Base-by-base conservation (phyloP, 1,140 invertebrate genomes). In the Drosophila funebris region DNA sequence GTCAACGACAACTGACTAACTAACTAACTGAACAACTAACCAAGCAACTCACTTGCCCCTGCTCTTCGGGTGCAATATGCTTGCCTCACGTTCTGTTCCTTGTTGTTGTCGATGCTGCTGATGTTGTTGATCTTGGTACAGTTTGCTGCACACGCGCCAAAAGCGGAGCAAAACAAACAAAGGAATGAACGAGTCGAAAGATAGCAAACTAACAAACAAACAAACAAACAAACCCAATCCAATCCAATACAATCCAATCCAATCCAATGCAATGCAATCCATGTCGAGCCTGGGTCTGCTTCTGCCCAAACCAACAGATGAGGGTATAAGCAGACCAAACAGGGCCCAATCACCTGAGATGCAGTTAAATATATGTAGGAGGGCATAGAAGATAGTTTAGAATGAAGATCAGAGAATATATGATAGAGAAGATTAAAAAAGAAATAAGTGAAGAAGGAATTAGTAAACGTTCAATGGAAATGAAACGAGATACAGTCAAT, bases 101-200 rank as follows among this genome's bases (percentile, higher is more conserved):
- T 31, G 41, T 29, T 36, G 22, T 57, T 36, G 16, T 53, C n/a
- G 41, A 9, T 50, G 48, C 22, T 57, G 71, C 54, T 20, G 41
- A 43, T 62, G 64, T 37, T 66, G 52, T 72, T 76, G 72, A 83
- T 78, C 62, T 75, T 53, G 80, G 78, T 81, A 81, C 78, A 82
- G 78, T 81, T 80, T 74, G 61, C 57, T 64, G 74, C 74, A 79
- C 80, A 79, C 80, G 80, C 80, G 80, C 80, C 79, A 83, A 78
- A 78, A 66, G 64, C 74, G 58, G 54, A 78, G 63, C 78, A 77
- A 82, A 69, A 62, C 66, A 73, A 78, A 70, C 60, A 71, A 61
- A 54, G 24, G 5, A 36, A 46, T 33, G 29, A 52, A 27, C 46
- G 16, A 61, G 54, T 16, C 50, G 33, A 24, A 67, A 60, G 56